These are phyloP conservation scores for Sympetrum striolatum DNA, from an alignment of 2,888 invertebrate species.

Conservation along the genomic window DNA sequence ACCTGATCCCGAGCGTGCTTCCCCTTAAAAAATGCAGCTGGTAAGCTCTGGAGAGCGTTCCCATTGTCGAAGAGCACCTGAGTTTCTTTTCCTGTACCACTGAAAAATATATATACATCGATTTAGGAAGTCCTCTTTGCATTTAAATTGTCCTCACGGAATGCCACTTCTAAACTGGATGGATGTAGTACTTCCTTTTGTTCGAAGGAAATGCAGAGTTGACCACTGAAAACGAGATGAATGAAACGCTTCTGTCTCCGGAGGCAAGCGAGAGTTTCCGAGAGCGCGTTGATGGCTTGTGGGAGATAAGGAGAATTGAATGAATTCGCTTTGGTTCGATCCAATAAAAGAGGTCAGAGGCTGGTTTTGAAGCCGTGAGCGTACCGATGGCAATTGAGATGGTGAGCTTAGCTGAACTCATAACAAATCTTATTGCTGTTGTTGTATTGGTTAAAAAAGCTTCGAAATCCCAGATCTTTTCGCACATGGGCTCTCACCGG, in stretches of 20 bases:
- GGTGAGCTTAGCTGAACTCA: too few relatives aligned
- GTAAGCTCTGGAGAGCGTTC: neutral
- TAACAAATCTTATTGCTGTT: too few relatives aligned
- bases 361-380: neutral
- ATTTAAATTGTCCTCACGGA: neutral
- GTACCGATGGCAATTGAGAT: too few relatives aligned
- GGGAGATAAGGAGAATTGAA: neutral
- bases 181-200: neutral
- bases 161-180: neutral
- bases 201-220: neutral
- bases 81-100: neutral
- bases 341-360: neutral
- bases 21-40: neutral
- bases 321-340: neutral
- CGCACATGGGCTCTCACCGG: too few relatives aligned
- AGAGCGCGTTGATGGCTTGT: neutral
- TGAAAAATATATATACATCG: neutral
- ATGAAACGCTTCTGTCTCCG: neutral
- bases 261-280: neutral
- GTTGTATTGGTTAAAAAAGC: too few relatives aligned
- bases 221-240: neutral
- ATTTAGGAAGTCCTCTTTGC: neutral
- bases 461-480: too few relatives aligned
- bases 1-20: neutral
- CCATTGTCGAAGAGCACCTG: neutral